These are phyloP conservation scores for Myiopsitta monachus DNA, from an alignment of 2,113 vertebrate species.

Conservation along the genomic window DNA sequence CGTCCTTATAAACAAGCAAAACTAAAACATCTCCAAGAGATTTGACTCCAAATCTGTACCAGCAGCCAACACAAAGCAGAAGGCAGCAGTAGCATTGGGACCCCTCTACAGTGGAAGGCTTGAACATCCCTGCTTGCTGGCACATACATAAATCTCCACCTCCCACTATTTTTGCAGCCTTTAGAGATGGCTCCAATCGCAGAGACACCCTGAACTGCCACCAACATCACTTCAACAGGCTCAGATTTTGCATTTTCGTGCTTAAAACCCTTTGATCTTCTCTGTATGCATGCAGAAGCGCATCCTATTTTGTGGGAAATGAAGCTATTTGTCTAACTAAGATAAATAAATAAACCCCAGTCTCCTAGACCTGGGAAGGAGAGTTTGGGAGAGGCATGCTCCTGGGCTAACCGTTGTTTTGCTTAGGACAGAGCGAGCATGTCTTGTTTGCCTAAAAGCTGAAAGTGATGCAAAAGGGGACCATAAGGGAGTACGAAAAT, in stretches of 20 bases:
- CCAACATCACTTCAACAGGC: slow-evolving; percentile 28
- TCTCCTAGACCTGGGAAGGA: not conserved
- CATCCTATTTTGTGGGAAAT: slow-evolving; percentile 12
- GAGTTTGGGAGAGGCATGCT: not conserved
- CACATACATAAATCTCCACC: not conserved
- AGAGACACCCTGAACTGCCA: not conserved
- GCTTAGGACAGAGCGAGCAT: not conserved
- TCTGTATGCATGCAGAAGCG: not conserved
- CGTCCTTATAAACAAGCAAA: not conserved
- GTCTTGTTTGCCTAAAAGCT: slow-evolving; percentile 35
- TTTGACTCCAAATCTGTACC: not conserved
- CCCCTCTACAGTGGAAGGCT: not conserved
- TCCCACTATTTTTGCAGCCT: not conserved
- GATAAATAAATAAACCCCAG: not conserved
- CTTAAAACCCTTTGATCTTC: slow-evolving; percentile 46
- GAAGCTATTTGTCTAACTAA: slow-evolving; percentile 20
- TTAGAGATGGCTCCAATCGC: not conserved
- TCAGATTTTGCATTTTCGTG: slow-evolving; percentile 33
- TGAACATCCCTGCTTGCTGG: not conserved
- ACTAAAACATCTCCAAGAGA: not conserved
- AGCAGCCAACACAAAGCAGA: not conserved
- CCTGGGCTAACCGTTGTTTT: not conserved
- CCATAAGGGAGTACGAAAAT: slow-evolving; percentile 64
- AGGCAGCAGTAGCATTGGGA: not conserved
- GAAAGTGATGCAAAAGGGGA: slow-evolving; percentile 28